A percentile compares a stretch with the other conserved stretches of the same genome.
These are phyloP conservation scores for Ctenosaura bakeri DNA, from an alignment of 2,797 vertebrate genomes.

Conservation along the genomic window DNA sequence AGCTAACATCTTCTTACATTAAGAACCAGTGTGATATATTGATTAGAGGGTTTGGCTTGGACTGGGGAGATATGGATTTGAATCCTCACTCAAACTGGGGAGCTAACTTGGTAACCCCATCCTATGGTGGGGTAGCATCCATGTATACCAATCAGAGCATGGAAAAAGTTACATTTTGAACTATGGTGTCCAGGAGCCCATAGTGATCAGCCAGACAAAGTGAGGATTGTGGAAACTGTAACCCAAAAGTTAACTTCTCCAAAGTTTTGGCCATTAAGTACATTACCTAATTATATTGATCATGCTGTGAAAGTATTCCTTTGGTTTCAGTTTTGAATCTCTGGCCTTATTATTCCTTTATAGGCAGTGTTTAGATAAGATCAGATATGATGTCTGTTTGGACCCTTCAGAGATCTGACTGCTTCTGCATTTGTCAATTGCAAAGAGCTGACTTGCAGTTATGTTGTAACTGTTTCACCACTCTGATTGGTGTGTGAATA, in stretches of 20 bases:
- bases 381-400: not conserved
- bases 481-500: not conserved
- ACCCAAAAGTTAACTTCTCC: not conserved
- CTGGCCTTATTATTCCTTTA: not conserved
- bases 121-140: not conserved
- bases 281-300: not conserved
- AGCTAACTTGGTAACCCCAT: not conserved
- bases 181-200: too few species aligned
- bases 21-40: not conserved
- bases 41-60: not conserved
- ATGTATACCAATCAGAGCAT: not conserved
- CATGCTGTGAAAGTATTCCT: not conserved
- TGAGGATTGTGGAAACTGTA: not conserved
- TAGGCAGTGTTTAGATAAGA: not conserved
- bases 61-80: not conserved
- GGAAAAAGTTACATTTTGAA: not conserved
- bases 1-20: not conserved
- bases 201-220: too few species aligned
- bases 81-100: not conserved
- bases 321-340: not conserved
- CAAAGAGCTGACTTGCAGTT: not conserved
- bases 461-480: not conserved
- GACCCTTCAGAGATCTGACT: not conserved
- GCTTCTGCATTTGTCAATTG: not conserved
- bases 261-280: not conserved